These are phyloP conservation scores for Sandelia bainsii DNA, from an alignment of 2,797 vertebrate species.

Conservation along the genomic window DNA sequence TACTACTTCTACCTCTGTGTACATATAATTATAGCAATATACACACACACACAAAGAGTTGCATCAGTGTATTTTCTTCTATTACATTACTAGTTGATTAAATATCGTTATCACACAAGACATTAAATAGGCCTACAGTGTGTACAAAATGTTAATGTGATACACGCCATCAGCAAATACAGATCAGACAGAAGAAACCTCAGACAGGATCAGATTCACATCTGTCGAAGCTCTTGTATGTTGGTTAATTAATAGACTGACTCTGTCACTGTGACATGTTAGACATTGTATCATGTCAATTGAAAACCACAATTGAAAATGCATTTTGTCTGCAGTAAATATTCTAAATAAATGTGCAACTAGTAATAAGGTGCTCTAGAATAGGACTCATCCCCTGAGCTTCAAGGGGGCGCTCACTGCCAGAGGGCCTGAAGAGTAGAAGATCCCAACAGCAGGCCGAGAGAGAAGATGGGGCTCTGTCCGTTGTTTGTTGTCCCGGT, in stretches of 20 bases:
- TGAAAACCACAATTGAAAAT: background rate
- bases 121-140: background rate
- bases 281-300: background rate
- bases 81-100: background rate
- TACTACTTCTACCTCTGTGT: background rate
- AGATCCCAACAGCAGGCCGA: constrained; percentile 30
- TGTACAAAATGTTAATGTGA: background rate
- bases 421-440: constrained; percentile 22
- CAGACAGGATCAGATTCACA: background rate
- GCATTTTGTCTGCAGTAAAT: background rate
- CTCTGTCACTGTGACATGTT: background rate
- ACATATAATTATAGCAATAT: background rate
- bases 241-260: background rate
- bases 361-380: no score
- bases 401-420: constrained; percentile 17
- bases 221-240: background rate
- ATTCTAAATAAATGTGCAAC: background rate
- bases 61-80: no score
- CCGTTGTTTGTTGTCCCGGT: background rate
- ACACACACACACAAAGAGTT: background rate
- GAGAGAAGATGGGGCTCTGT: constrained; percentile 5
- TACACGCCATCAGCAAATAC: background rate
- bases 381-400: background rate
- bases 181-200: no score
- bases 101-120: background rate